These are phyloP conservation scores for Bimastos eiseni DNA, from an alignment of 2,888 invertebrate genomes.

Conservation along the genomic window DNA sequence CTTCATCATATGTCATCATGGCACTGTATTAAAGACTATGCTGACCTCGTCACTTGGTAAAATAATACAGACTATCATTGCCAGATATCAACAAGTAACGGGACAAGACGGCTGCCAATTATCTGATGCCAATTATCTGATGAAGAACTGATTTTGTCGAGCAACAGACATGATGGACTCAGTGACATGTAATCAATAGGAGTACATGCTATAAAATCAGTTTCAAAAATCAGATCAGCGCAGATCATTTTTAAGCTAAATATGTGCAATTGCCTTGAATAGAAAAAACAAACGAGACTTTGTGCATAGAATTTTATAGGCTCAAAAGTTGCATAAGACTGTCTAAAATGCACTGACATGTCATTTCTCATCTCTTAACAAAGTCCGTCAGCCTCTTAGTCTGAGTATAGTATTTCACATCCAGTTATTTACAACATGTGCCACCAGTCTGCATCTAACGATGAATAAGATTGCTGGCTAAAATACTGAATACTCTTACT, in stretches of 20 bases:
- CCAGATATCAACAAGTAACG: not conserved
- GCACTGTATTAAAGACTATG: not conserved
- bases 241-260: not conserved
- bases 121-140: not conserved
- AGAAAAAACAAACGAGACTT: not conserved
- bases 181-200: not conserved
- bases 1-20: not conserved
- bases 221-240: not conserved
- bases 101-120: not conserved
- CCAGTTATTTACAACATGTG: slow-evolving; percentile 9
- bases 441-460: not conserved
- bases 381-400: not conserved
- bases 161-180: not conserved
- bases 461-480: not conserved
- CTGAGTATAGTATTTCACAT: slow-evolving; percentile 6
- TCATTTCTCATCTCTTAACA: not conserved
- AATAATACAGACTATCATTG: not conserved
- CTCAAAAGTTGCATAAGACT: not conserved
- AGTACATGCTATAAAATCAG: not conserved
- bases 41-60: not conserved
- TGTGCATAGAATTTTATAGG: not conserved
- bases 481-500: not conserved
- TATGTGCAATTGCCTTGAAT: not conserved
- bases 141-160: not conserved
- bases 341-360: not conserved